Evolutionary conservation across 2,888 invertebrate genomes (phyloP).

Genomic region (Villa cingulata): DNA sequence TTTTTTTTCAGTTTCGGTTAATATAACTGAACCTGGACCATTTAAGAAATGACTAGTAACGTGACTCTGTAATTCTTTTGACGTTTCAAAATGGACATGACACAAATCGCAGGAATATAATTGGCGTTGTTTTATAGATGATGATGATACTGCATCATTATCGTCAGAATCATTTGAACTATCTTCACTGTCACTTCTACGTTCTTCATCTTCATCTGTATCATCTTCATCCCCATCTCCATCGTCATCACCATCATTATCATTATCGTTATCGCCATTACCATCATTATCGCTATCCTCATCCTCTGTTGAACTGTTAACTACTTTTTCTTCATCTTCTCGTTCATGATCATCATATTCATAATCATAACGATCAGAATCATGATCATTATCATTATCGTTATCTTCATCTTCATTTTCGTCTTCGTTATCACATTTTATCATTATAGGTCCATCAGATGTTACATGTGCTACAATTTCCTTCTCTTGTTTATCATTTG

Average conservation of each 20-base stretch:
- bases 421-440: slow-evolving; percentile 14
- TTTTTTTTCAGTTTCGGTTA: slow-evolving; percentile 17
- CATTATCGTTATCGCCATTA: slow-evolving; percentile 12
- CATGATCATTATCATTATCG: slow-evolving; percentile 10
- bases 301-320: no score
- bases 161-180: slow-evolving; percentile 14
- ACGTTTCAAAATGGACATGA: slow-evolving; percentile 32
- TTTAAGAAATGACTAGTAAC: slow-evolving; percentile 36
- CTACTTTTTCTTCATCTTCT: slow-evolving; percentile 13
- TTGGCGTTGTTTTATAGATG: slow-evolving; percentile 4
- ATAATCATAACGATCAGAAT: slow-evolving; percentile 14
- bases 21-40: slow-evolving; percentile 28
- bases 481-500: slow-evolving; percentile 1
- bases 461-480: not conserved
- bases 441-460: not conserved
- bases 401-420: slow-evolving; percentile 12
- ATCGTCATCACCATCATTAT: slow-evolving; percentile 1
- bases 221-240: slow-evolving; percentile 6
- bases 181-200: slow-evolving; percentile 2
- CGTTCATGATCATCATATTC: not conserved
- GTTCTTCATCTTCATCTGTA: slow-evolving; percentile 1
- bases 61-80: slow-evolving; percentile 32
- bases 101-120: slow-evolving; percentile 33
- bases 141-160: slow-evolving; percentile 15
- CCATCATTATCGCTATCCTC: slow-evolving; percentile 13